Conservation (phyloP, 2,888 invertebrate species). For the Pristionchus maxplancki region DNA sequence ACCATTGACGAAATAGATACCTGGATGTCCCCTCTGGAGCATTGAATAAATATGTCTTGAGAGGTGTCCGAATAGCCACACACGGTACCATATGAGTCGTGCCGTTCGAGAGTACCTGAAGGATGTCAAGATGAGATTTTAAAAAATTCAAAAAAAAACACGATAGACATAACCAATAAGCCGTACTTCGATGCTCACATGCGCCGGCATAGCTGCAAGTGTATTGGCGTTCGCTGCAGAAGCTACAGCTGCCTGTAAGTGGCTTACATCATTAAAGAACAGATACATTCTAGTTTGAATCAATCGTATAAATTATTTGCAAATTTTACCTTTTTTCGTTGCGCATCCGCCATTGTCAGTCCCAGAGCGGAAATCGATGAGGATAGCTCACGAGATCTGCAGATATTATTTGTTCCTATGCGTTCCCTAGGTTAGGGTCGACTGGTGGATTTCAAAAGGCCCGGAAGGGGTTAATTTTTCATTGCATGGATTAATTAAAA, state of each 20-base stretch:
- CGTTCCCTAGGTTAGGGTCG: too few relatives aligned
- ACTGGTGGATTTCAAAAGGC: too few relatives aligned
- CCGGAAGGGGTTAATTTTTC: too few relatives aligned
- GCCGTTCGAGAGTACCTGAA: slow-evolving; percentile 73
- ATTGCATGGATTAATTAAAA: background rate
- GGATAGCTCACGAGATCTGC: slow-evolving; percentile 62
- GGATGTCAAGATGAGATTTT: too few relatives aligned
- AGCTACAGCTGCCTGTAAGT: background rate
- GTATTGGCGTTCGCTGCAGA: slow-evolving; percentile 38
- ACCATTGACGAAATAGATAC: background rate
- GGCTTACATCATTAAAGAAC: background rate
- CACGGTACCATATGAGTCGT: slow-evolving; percentile 70
- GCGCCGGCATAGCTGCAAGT: slow-evolving; percentile 63
- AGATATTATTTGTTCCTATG: background rate
- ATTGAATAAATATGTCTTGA: slow-evolving; percentile 73
- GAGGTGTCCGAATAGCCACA: slow-evolving; percentile 70
- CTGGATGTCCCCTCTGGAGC: slow-evolving; percentile 68
- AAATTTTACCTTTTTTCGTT: slow-evolving; percentile 61
- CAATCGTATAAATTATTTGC: too few relatives aligned
- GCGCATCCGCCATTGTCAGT: slow-evolving; percentile 62
- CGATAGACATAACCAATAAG: background rate
- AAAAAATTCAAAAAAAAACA: background rate
- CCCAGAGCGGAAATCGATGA: slow-evolving; percentile 58
- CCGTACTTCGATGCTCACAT: slow-evolving; percentile 62
- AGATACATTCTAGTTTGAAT: too few relatives aligned